These are phyloP conservation scores for Sinocyclocheilus anophthalmus DNA, from an alignment of 2,113 vertebrate species.

Conservation along the genomic window DNA sequence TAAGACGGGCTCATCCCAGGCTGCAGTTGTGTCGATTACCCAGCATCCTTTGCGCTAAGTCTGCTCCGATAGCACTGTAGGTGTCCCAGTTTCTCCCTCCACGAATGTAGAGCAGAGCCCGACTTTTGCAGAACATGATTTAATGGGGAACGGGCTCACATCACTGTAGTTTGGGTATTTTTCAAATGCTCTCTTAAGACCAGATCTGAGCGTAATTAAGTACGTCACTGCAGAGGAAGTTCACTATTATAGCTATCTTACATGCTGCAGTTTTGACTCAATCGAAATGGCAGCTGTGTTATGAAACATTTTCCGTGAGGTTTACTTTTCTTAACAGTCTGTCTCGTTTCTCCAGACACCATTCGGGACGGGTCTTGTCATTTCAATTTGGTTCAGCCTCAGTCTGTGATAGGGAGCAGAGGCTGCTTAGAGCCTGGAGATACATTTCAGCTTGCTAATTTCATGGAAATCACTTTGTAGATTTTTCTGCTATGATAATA, in stretches of 20 bases:
- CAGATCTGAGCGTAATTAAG: background rate
- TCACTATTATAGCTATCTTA: slow-evolving; percentile 17
- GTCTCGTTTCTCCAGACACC: slow-evolving; percentile 19
- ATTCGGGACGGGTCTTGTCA: slow-evolving; percentile 6
- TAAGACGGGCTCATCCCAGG: slow-evolving; percentile 17
- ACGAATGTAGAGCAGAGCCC: slow-evolving; percentile 48
- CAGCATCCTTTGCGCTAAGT: slow-evolving; percentile 42
- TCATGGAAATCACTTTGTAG: slow-evolving; percentile 45
- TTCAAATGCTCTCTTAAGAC: slow-evolving; percentile 12
- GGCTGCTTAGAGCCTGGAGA: slow-evolving; percentile 31
- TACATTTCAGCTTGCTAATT: slow-evolving; percentile 45
- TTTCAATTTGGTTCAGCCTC: slow-evolving; percentile 34
- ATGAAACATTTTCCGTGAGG: slow-evolving; percentile 31
- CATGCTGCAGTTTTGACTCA: slow-evolving; percentile 14
- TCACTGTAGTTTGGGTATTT: slow-evolving; percentile 31
- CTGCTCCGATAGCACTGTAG: slow-evolving; percentile 38
- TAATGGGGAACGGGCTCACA: slow-evolving; percentile 29
- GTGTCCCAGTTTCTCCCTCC: slow-evolving; percentile 54
- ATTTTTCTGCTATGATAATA: slow-evolving; percentile 25
- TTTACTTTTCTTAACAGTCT: slow-evolving; percentile 20
- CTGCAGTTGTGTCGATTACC: slow-evolving; percentile 27
- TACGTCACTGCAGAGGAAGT: background rate
- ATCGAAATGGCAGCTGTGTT: slow-evolving; percentile 48
- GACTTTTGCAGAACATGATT: slow-evolving; percentile 31
- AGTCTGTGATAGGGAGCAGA: slow-evolving; percentile 3